These are phyloP conservation scores for Catharus fuscescens DNA, from an alignment of 2,113 vertebrate genomes.

Conservation along the genomic window DNA sequence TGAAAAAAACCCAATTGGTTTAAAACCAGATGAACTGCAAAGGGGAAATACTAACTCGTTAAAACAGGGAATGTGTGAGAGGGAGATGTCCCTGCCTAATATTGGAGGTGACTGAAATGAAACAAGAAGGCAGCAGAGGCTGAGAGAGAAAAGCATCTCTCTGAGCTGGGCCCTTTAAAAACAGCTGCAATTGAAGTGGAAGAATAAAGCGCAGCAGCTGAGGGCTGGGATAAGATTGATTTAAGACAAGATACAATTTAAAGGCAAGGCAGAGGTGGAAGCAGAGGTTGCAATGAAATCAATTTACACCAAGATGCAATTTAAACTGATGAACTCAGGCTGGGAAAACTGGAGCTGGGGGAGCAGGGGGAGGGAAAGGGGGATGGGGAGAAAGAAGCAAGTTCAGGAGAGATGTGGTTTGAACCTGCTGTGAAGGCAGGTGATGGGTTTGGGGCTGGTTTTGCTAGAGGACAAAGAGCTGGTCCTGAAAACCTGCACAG, in stretches of 20 bases:
- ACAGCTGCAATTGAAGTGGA: neutral
- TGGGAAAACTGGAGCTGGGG: neutral
- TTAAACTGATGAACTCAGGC: constrained; percentile 18
- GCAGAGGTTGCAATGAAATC: constrained; percentile 38
- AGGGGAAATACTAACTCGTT: neutral
- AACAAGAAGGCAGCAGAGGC: neutral
- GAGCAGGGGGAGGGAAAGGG: neutral
- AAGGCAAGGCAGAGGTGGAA: constrained; percentile 39
- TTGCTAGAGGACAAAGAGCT: neutral
- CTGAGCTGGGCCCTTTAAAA: neutral
- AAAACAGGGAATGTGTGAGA: neutral
- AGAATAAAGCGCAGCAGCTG: neutral
- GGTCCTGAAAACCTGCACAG: neutral
- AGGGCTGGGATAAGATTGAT: constrained; percentile 22
- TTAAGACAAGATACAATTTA: constrained; percentile 60
- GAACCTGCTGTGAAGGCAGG: neutral
- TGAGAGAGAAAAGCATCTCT: neutral
- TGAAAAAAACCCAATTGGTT: neutral
- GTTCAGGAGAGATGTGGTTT: neutral
- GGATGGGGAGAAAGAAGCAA: neutral
- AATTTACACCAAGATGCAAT: constrained; percentile 45
- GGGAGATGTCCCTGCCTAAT: neutral
- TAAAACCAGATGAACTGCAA: neutral
- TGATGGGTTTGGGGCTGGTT: neutral
- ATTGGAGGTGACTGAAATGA: neutral